Conservation (phyloP, 1,140 invertebrate species). For the Philotrypesis tridentata region DNA sequence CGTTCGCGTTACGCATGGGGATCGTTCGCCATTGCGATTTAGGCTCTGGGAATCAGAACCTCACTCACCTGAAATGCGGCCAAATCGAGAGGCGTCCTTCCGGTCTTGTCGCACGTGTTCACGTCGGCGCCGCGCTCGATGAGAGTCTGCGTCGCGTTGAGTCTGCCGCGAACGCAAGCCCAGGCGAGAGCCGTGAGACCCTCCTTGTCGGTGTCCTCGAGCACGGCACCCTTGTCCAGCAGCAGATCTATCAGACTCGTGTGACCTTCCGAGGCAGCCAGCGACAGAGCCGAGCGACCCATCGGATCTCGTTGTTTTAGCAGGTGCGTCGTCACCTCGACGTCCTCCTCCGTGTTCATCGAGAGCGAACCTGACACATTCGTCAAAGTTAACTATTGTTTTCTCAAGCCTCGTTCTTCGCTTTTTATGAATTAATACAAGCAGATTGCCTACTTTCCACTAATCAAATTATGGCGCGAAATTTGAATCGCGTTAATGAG, state of each 20-base stretch:
- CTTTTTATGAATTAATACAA: no score
- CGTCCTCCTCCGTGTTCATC: slow-evolving; percentile 74
- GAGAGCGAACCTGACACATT: slow-evolving; percentile 68
- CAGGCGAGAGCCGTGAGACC: slow-evolving; percentile 92
- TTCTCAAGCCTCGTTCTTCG: no score
- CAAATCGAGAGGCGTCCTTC: slow-evolving; percentile 91
- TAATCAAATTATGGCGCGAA: no score
- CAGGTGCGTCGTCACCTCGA: slow-evolving; percentile 76
- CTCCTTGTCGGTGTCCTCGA: slow-evolving; percentile 87
- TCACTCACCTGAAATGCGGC: slow-evolving; percentile 87
- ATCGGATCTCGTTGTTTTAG: slow-evolving; percentile 80
- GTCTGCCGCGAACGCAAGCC: slow-evolving; percentile 90
- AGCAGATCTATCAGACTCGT: slow-evolving; percentile 90
- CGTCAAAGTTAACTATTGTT: no score
- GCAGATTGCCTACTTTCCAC: no score
- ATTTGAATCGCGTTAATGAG: no score
- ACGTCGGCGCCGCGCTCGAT: slow-evolving; percentile 89
- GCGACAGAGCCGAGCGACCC: slow-evolving; percentile 86
- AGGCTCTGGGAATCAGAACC: no score
- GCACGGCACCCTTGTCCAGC: slow-evolving; percentile 86
- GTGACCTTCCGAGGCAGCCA: slow-evolving; percentile 94
- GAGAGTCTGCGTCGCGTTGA: slow-evolving; percentile 84
- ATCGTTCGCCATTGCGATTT: no score
- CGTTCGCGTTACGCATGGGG: no score
- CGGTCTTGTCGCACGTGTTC: slow-evolving; percentile 86